A percentile compares a stretch with the other conserved stretches of the same genome.
Conservation (phyloP, 2,797 vertebrate species). For the Helicolenus hilgendorfi region DNA sequence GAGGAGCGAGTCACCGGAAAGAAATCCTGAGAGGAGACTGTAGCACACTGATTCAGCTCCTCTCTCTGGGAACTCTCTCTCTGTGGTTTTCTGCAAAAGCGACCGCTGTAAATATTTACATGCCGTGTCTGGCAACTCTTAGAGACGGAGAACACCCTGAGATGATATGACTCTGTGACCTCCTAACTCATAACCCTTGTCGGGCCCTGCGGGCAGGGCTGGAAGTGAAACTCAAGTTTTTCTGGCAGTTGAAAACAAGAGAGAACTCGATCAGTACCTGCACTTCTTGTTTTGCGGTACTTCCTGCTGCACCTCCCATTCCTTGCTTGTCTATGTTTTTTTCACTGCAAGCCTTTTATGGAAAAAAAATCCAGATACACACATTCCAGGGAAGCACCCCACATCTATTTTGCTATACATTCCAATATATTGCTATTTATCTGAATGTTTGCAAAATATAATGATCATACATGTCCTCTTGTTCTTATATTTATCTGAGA, state of each 20-base stretch:
- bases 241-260: neutral
- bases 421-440: neutral
- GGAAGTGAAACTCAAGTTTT: neutral
- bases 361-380: neutral
- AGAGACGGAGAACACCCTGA: constrained; percentile 53
- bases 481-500: neutral
- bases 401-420: neutral
- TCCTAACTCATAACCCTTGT: constrained; percentile 34
- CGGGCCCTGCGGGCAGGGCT: constrained; percentile 25
- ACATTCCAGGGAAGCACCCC: neutral
- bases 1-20: constrained; percentile 4
- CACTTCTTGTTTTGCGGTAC: neutral
- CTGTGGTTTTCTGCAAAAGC: neutral
- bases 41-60: neutral
- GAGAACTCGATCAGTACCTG: neutral
- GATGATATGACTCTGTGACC: constrained; percentile 39
- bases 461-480: neutral
- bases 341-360: constrained; percentile 6
- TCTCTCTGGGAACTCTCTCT: constrained; percentile 1
- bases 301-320: neutral
- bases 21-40: neutral
- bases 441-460: neutral
- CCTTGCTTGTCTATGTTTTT: neutral
- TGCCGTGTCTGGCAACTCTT: constrained; percentile 45
- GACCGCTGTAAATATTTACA: constrained; percentile 82